Conservation (phyloP, 2,797 vertebrate species). For the Sebastes diaconus region DNA sequence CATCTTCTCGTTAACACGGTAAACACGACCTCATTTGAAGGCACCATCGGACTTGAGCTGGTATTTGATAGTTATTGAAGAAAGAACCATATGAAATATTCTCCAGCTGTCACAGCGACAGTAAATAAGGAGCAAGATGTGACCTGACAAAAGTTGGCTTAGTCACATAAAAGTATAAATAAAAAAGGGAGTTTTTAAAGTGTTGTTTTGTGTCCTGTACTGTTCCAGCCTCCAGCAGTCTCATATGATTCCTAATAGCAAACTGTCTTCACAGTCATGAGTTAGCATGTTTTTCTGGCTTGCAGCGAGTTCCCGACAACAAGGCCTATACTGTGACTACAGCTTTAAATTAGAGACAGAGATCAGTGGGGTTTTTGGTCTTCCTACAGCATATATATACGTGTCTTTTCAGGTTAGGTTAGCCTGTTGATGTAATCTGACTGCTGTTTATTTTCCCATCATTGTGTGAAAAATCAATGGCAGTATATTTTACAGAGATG, state of each 20-base stretch:
- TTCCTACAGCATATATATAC: not conserved
- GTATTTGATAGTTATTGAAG: not conserved
- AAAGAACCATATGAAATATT: not conserved
- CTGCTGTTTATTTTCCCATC: constrained; percentile 39
- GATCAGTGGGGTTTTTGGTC: constrained; percentile 1
- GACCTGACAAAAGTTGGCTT: constrained; percentile 6
- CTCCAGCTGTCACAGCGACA: not conserved
- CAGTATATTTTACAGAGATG: constrained; percentile 66
- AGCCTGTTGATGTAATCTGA: not conserved
- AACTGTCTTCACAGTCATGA: constrained; percentile 71
- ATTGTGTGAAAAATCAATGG: constrained; percentile 64
- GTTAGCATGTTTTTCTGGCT: constrained; percentile 70
- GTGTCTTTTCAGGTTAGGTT: not conserved
- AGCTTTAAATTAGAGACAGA: constrained; percentile 36
- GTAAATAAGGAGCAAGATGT: not conserved
- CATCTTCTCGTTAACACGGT: too few relatives aligned
- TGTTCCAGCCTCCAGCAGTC: constrained; percentile 59
- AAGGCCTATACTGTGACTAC: constrained; percentile 28
- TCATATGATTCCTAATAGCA: constrained; percentile 76
- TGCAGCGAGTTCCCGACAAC: constrained; percentile 56
- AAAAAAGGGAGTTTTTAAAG: constrained; percentile 41
- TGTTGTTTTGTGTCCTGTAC: constrained; percentile 40
- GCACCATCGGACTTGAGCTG: not conserved
- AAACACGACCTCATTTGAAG: too few relatives aligned
- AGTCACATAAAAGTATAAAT: constrained; percentile 17